Percentiles rank a stretch among this genome's conserved stretches.
Conservation (phyloP, 2,888 invertebrate genomes). For the Acanthopleura granulata region DNA sequence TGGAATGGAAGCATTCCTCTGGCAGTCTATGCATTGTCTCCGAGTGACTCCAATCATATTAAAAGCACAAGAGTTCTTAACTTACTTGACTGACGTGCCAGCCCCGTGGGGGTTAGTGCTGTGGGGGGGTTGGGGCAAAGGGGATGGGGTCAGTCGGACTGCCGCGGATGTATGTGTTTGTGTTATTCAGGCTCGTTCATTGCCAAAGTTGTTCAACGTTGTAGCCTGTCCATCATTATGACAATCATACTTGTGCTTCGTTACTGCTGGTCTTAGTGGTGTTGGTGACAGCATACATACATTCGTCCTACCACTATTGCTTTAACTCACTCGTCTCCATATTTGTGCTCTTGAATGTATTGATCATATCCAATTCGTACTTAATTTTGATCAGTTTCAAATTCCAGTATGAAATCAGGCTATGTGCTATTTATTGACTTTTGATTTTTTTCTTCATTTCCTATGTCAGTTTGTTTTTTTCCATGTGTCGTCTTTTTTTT, state of each 20-base stretch:
- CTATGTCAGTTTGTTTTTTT: too few species aligned
- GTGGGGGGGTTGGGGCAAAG: neutral
- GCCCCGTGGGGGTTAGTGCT: neutral
- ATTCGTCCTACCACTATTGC: neutral
- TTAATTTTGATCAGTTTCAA: conserved; percentile 1
- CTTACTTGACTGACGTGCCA: neutral
- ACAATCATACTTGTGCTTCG: conserved; percentile 4
- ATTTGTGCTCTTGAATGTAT: conserved; percentile 4
- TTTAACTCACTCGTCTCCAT: neutral
- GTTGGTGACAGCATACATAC: neutral
- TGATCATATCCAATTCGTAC: neutral
- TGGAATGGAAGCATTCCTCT: conserved; percentile 14
- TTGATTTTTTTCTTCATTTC: too few species aligned
- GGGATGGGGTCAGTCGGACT: neutral
- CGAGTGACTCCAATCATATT: neutral
- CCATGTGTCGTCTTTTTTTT: neutral
- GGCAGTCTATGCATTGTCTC: conserved; percentile 21
- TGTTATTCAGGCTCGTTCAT: neutral
- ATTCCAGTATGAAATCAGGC: conserved; percentile 11
- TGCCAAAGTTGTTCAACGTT: neutral
- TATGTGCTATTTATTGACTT: conserved; percentile 14
- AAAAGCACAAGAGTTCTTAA: conserved; percentile 3
- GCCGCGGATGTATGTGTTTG: too few species aligned
- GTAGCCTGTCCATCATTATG: neutral
- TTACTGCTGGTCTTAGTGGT: conserved; percentile 1